These are phyloP conservation scores for Cecidostiba fungosa DNA, from an alignment of 2,888 invertebrate species.

Conservation along the genomic window DNA sequence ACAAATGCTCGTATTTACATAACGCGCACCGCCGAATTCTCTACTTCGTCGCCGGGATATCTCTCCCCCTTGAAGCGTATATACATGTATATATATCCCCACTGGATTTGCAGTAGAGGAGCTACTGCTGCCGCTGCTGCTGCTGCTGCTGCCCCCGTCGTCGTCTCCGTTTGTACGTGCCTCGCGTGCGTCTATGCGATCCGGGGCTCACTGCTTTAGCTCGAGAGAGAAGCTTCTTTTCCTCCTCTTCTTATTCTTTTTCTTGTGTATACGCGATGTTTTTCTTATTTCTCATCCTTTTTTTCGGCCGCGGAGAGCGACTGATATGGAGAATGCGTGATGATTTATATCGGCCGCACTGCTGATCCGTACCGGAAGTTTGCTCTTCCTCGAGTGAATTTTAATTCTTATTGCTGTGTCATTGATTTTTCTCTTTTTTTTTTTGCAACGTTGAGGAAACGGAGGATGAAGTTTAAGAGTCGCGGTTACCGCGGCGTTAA, in stretches of 20 bases:
- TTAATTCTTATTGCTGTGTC: no score
- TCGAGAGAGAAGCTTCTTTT: not conserved
- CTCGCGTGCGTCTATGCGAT: conserved; percentile 13
- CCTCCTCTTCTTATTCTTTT: not conserved
- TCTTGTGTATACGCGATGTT: no score
- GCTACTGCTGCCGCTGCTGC: no score
- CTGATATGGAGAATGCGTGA: no score
- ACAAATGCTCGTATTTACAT: conserved; percentile 70
- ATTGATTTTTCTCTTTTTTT: not conserved
- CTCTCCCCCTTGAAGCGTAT: not conserved
- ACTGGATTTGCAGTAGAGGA: not conserved
- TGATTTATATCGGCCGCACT: no score
- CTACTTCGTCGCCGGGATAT: not conserved
- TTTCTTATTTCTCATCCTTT: no score
- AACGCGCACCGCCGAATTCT: conserved; percentile 14
- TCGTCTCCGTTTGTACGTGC: not conserved
- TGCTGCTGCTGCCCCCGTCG: not conserved
- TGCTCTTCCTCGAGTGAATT: no score
- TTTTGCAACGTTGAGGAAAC: no score
- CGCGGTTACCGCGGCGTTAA: no score
- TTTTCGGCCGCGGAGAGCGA: no score
- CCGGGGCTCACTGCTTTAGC: conserved; percentile 14
- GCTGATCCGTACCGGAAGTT: no score
- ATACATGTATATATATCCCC: not conserved
- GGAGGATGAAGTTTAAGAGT: no score